Conservation (phyloP, 2,113 vertebrate genomes). For the Oxyura jamaicensis region DNA sequence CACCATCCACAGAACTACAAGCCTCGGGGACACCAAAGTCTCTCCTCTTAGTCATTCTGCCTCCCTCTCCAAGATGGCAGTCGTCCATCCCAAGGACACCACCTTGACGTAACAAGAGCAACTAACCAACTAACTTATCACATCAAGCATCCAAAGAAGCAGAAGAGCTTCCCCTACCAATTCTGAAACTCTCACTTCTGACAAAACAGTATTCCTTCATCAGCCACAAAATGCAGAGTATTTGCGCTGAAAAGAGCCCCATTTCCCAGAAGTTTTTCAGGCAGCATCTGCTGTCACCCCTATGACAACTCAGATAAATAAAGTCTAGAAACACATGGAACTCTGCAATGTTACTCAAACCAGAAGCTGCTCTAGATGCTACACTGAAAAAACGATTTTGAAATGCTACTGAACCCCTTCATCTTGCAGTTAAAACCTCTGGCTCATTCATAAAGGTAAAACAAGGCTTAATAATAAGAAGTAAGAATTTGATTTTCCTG, state of each 20-base stretch:
- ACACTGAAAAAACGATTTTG: background rate
- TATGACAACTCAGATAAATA: background rate
- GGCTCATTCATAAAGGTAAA: background rate
- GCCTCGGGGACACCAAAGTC: background rate
- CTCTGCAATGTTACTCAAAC: background rate
- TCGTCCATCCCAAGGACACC: background rate
- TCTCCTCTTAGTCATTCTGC: background rate
- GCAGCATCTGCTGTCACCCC: background rate
- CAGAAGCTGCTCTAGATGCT: background rate
- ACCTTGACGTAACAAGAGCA: background rate
- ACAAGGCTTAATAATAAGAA: background rate
- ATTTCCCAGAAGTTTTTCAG: background rate
- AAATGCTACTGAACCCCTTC: background rate
- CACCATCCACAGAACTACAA: background rate
- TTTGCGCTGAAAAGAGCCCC: background rate
- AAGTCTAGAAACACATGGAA: background rate
- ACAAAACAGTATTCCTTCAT: background rate
- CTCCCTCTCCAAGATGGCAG: background rate
- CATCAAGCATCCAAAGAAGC: background rate
- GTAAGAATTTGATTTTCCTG: no score
- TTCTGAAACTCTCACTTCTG: background rate
- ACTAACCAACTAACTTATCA: background rate
- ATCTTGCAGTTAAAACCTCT: background rate
- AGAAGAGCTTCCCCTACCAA: background rate
- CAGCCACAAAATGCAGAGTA: background rate